These are phyloP conservation scores for Porites australiensis DNA, from an alignment of 64 coral and sea anemone genomes.

Conservation along the genomic window DNA sequence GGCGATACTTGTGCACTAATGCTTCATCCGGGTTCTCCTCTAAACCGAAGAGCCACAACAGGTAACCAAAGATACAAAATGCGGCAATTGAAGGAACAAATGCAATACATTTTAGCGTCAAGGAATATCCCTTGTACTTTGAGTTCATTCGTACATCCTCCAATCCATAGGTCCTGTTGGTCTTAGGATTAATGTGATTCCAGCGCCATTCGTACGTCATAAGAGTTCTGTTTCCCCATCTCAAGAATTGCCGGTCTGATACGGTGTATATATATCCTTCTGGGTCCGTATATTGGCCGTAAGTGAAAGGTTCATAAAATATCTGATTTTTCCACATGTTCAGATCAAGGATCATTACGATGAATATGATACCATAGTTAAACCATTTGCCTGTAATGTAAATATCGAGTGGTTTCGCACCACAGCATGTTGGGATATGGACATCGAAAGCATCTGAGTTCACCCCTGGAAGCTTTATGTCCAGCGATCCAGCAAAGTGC, in stretches of 20 bases:
- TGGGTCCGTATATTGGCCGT: conserved; percentile 86
- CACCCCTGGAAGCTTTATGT: conserved; percentile 77
- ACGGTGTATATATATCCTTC: conserved; percentile 84
- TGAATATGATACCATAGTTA: conserved; percentile 90
- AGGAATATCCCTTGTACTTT: conserved; percentile 84
- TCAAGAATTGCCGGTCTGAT: conserved; percentile 80
- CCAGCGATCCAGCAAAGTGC: conserved; percentile 78
- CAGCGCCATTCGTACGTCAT: conserved; percentile 84
- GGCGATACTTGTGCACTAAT: conserved; percentile 75
- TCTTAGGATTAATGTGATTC: conserved; percentile 84
- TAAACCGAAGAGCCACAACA: conserved; percentile 86
- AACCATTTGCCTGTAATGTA: conserved; percentile 96
- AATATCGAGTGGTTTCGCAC: conserved; percentile 64
- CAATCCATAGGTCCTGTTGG: conserved; percentile 76
- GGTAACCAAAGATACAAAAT: conserved; percentile 87
- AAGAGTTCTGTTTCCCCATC: conserved; percentile 68
- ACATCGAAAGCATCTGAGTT: conserved; percentile 81
- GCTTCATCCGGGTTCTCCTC: conserved; percentile 91
- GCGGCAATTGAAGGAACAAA: conserved; percentile 80
- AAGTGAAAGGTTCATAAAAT: conserved; percentile 79
- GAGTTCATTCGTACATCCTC: conserved; percentile 84
- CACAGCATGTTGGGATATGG: conserved; percentile 58
- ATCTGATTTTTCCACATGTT: conserved; percentile 99
- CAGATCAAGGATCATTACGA: conserved; percentile 91
- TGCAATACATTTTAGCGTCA: conserved; percentile 85